Evolutionary conservation across 1,140 invertebrate species (phyloP), one percentile per base, ranked within the genome.

Genomic region (Myzus persicae): DNA sequence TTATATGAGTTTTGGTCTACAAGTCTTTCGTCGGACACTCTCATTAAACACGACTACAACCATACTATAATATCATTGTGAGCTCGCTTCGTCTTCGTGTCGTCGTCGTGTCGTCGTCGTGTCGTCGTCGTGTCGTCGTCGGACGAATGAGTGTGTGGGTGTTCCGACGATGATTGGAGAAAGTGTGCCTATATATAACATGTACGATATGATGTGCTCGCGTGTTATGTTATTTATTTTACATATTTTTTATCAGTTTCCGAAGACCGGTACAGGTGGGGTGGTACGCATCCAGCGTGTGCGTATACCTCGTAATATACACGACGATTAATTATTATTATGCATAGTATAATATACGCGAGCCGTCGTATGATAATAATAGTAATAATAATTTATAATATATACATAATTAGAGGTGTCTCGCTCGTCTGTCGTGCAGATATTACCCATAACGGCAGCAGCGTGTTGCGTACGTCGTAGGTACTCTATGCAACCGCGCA

Each of bases 111-210:
- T n/a, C 46, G 87, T 51, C 14, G 22, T 36, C 38, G 82, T 40
- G 38, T 82, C 36, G 31, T 48, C 26, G 6, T 22, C 20, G 20
- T 54, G 6, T 22, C 20, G 20, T 54, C 22, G 22, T 36, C 46
- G 20, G 87, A 89, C 46, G 22, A 22, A 5, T 9, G 31, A 44
- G 38, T 40, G 48, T 54, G 88, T 89, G 88, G 88, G 88, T 89
- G 88, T 89, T 89, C n/a, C 36, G 48, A 89, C 36, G 88, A 89
- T 54, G 46, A 51, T 89, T 26, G 48, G 88, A 89, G 48, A 54
- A 89, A 54, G 48, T 54, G 48, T 54, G n/a, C 22, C 36, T 51
- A 85, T 44, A 24, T 82, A 1, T 44, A 24, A 54, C n/a, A n/a
- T 1, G 8, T 42, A 40, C 40, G 22, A 44, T 2, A 82, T 82